A percentile compares a stretch with the other conserved stretches of the same genome.
phyloP scores from a whole-genome alignment of 2,888 invertebrate genomes.

The Druceiella hillmani region DNA sequence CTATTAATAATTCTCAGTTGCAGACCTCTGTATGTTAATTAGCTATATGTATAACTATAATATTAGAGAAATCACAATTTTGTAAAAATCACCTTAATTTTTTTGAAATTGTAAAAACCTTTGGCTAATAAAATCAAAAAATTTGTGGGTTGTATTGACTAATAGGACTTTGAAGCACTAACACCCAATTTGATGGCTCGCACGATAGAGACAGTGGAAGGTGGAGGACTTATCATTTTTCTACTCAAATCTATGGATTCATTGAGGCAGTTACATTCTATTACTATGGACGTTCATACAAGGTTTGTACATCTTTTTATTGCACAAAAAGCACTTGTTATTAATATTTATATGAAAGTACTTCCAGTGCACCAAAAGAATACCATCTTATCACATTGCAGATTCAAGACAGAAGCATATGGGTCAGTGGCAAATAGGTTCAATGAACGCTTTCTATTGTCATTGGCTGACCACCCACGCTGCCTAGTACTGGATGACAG shows the following conservation, averaged over 20 bases:
- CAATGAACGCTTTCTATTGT: constrained; percentile 93
- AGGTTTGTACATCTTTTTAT: constrained; percentile 41
- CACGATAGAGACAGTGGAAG: constrained; percentile 97
- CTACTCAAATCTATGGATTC: constrained; percentile 82
- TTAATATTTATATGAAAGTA: no score
- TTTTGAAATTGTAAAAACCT: no score
- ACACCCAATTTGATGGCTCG: constrained; percentile 95
- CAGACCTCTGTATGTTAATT: no score
- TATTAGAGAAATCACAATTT: no score
- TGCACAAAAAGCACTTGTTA: no score
- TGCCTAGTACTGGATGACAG: constrained; percentile 95
- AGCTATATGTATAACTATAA: no score
- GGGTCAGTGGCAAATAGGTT: constrained; percentile 88
- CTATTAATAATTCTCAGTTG: no score
- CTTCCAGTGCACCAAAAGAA: no score
- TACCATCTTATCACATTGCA: no score
- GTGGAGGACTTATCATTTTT: constrained; percentile 89
- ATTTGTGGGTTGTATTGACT: no score
- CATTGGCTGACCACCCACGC: constrained; percentile 78
- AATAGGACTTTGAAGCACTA: constrained; percentile 93
- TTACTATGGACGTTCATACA: constrained; percentile 98
- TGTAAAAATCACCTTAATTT: no score
- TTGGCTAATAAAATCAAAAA: no score
- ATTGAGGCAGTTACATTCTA: constrained; percentile 88
- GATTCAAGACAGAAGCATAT: constrained; percentile 93